Conservation (phyloP, 2,113 vertebrate genomes). For the Heptranchias perlo region DNA sequence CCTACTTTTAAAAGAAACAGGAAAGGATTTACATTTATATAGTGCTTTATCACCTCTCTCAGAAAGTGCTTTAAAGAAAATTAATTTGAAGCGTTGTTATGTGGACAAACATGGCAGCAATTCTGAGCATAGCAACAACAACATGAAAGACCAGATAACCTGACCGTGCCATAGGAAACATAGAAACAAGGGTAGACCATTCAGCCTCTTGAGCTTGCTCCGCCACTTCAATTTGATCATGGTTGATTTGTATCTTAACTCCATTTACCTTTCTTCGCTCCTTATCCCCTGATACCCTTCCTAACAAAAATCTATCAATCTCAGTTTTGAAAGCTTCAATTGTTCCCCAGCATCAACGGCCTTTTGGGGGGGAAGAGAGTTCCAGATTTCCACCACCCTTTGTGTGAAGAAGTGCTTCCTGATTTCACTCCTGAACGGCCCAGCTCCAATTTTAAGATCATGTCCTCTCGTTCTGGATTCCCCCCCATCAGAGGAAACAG, state of each 20-base stretch:
- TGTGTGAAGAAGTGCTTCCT: neutral
- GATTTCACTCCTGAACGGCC: neutral
- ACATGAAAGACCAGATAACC: neutral
- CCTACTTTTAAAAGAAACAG: too few relatives aligned
- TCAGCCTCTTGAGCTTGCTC: too few relatives aligned
- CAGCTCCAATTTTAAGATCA: neutral
- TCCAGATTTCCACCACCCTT: neutral
- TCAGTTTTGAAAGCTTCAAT: neutral
- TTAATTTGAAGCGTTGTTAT: neutral
- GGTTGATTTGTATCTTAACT: neutral
- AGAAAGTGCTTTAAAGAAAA: neutral
- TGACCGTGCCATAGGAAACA: too few relatives aligned
- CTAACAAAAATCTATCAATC: neutral
- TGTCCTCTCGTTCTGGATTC: neutral
- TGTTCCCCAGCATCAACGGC: neutral
- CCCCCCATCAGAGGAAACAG: neutral
- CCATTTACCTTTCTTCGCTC: neutral
- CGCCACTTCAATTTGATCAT: neutral
- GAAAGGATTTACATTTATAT: neutral
- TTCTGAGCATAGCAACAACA: neutral
- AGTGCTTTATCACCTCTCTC: too few relatives aligned
- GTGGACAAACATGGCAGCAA: neutral
- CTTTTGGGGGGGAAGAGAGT: neutral
- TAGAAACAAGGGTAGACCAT: neutral
- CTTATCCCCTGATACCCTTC: too few relatives aligned